Evolutionary conservation across 2,113 vertebrate genomes (phyloP), one percentile per base, ranked within the genome.

Genomic region (Triplophysa siluroides): DNA sequence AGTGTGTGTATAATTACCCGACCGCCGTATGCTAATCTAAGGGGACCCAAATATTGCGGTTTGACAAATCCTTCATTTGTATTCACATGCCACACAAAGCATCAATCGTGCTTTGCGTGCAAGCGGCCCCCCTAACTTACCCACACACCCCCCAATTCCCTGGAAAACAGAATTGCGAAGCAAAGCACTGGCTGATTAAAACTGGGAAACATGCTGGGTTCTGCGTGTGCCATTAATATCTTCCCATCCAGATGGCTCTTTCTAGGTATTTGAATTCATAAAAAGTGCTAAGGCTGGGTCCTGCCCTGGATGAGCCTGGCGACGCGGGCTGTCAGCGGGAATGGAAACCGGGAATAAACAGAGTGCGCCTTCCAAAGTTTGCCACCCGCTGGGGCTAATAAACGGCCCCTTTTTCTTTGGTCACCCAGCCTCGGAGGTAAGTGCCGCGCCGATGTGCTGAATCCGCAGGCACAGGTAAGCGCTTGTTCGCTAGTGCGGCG

Each of bases 21-120:
- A 79, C 88, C 88, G 90, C 90, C 83, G 87, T 89, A 90, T 91
- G 90, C 83, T 90, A 92, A 91, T 93, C 92, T 92, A 90, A 85
- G 88, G 92, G 91, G 91, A 92, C 89, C 91, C 90, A 91, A 92
- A 92, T 92, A 91, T 92, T 92, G 90, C 90, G 86, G 88, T 93
- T 92, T 92, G 91, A 93, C 92, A 93, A 92, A 93, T 92, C 91
- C 89, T 90, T 92, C 91, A 92, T 93, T 93, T 93, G 92, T 91
- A 93, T 93, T 92, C 92, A 89, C 88, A 87, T 61, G 78, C 90
- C 90, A 90, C 88, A 92, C 91, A 92, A 93, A 92, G 89, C 90
- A 91, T 92, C 90, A 91, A 91, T 92, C 87, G 88, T 88, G 88
- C 88, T 91, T 91, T 89, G 87, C 89, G 87, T 84, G 86, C 89